Evolutionary conservation across 2,113 vertebrate genomes (phyloP).

Genomic region (Caloenas nicobarica): DNA sequence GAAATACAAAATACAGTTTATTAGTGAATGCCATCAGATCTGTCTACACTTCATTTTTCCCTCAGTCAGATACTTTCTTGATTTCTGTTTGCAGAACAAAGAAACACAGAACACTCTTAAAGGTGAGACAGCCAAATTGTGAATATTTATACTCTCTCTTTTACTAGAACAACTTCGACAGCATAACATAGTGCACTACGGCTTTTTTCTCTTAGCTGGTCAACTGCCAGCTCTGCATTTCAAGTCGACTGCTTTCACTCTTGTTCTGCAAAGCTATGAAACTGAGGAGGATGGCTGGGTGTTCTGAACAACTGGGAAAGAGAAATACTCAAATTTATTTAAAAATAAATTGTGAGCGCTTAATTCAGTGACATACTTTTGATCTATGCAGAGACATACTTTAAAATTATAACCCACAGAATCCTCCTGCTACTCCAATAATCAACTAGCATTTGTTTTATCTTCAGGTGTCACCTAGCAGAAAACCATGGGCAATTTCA

Average conservation of each 20-base stretch:
- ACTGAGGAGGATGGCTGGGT: not conserved
- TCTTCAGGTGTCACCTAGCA: conserved; percentile 1
- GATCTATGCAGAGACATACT: not conserved
- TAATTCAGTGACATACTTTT: not conserved
- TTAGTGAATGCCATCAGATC: not conserved
- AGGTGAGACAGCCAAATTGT: not conserved
- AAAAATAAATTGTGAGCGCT: not conserved
- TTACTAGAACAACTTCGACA: not conserved
- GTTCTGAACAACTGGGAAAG: not conserved
- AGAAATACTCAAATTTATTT: not conserved
- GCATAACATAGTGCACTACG: not conserved
- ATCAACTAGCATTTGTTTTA: not conserved
- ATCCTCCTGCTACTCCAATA: not conserved
- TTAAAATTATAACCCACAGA: not conserved
- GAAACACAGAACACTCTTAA: not conserved
- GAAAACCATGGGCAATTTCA: conserved; percentile 88
- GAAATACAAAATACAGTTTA: not conserved
- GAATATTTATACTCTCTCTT: not conserved
- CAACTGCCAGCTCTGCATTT: not conserved
- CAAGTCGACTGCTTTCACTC: not conserved
- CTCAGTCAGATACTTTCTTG: not conserved
- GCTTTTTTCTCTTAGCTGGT: not conserved
- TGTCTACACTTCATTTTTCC: not conserved
- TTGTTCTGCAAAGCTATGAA: not conserved
- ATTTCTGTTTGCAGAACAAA: not conserved